Conservation (phyloP, 2,888 invertebrate genomes). For the Cosmorhoe ocellata region DNA sequence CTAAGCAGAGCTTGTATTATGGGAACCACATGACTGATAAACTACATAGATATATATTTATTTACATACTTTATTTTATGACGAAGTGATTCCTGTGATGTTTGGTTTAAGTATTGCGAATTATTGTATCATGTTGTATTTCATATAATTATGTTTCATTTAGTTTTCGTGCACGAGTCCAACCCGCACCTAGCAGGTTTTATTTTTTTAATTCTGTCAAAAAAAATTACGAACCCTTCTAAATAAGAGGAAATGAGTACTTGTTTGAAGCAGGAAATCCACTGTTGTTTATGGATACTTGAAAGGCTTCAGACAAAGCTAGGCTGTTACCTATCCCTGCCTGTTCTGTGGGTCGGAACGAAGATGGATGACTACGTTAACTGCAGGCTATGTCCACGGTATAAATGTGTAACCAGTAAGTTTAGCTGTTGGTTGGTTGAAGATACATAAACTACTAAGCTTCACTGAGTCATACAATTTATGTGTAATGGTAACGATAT, state of each 20-base stretch:
- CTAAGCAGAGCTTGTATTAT: no score
- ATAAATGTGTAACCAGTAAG: background rate
- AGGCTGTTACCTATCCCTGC: slow-evolving; percentile 17
- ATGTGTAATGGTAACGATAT: slow-evolving; percentile 2
- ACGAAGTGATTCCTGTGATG: no score
- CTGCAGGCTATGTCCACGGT: slow-evolving; percentile 10
- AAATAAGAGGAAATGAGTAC: background rate
- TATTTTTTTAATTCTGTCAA: no score
- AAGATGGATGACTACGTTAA: slow-evolving; percentile 14
- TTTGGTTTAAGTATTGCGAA: no score
- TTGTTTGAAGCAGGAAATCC: slow-evolving; percentile 14
- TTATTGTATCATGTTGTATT: no score
- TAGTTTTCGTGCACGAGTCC: no score
- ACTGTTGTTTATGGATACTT: slow-evolving; percentile 14
- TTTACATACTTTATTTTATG: no score
- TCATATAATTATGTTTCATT: no score
- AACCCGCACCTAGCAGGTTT: no score
- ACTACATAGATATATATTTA: no score
- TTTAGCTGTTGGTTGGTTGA: background rate
- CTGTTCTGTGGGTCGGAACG: slow-evolving; percentile 2
- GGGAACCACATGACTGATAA: no score
- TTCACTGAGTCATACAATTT: background rate
- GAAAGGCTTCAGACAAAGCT: slow-evolving; percentile 22
- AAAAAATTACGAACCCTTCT: background rate
- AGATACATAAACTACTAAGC: background rate